Conservation (phyloP, 2,797 vertebrate genomes). For the Allobates femoralis region DNA sequence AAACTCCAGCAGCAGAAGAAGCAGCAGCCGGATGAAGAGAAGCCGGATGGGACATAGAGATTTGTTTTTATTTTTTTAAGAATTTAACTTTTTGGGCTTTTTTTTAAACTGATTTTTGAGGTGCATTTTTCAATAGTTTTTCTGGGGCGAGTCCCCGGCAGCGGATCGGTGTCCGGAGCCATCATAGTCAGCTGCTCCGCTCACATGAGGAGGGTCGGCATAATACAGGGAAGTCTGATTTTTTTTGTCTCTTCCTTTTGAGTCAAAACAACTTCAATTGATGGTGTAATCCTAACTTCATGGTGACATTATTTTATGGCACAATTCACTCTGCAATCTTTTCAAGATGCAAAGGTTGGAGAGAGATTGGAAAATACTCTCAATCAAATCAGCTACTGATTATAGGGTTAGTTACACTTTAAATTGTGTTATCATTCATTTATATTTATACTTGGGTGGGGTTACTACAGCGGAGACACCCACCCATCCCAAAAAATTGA, state of each 20-base stretch:
- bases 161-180: too few relatives aligned
- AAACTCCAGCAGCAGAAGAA: constrained; percentile 91
- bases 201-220: background rate
- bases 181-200: background rate
- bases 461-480: too few relatives aligned
- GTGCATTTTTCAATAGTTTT: background rate
- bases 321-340: background rate
- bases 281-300: background rate
- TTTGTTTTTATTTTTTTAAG: background rate
- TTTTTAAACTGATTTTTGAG: background rate
- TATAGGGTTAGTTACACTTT: background rate
- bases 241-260: background rate
- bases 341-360: background rate
- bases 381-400: background rate
- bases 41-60: constrained; percentile 71
- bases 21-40: constrained; percentile 88
- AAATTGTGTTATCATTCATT: background rate
- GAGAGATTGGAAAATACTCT: background rate
- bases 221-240: background rate
- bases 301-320: background rate
- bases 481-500: too few relatives aligned
- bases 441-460: too few relatives aligned
- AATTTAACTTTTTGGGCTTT: constrained; percentile 32
- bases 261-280: background rate
- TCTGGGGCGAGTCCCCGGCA: background rate